Base-by-base conservation (phyloP, 2,113 vertebrate species). In the Mugil cephalus region DNA sequence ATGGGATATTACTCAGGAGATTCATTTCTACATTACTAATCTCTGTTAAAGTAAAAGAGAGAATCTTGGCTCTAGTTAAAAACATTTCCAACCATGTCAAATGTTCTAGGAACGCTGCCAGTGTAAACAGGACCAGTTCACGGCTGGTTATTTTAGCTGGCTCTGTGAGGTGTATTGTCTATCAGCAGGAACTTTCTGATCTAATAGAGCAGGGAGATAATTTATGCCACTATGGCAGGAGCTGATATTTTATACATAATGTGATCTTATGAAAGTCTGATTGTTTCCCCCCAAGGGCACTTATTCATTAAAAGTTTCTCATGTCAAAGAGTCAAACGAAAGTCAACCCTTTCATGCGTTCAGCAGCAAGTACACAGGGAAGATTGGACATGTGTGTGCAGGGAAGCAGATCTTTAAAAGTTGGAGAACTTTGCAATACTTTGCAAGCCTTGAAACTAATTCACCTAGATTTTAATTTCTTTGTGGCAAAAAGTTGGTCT, bases 241-340 rank as follows among this genome's bases (percentile, higher is more conserved):
- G 42, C 15, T 50, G 74, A 75, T 85, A 30, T 73, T 56, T 79
- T 30, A 77, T 79, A 74, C 69, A 80, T 78, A 62, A 84, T 39
- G 60, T 61, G 48, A 60, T 68, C 43, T 60, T 52, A 74, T 72
- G 72, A 74, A 81, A 60, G 72, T 53, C 69, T 63, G 59, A 69
- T 65, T 38, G 42, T 56, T 21, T 21, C 7, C 38, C 53, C 61
- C 43, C 1, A 4, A 56, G 43, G 76, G 68, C 10, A 66, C 24
- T 54, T 46, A 50, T 73, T 85, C 77, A 87, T 83, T 83, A 70
- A 63, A 74, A 64, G 76, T 85, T 84, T 67, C 10, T 30, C 72
- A 80, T 73, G 69, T 80, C 72, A 84, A 50, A 53, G 36, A 74
- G 78, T 84, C 48, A 75, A 77, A 77, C 24, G 36, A 58, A 78